These are phyloP conservation scores for Dolichotis patagonum DNA, from an alignment of 2,113 vertebrate genomes.

Conservation along the genomic window DNA sequence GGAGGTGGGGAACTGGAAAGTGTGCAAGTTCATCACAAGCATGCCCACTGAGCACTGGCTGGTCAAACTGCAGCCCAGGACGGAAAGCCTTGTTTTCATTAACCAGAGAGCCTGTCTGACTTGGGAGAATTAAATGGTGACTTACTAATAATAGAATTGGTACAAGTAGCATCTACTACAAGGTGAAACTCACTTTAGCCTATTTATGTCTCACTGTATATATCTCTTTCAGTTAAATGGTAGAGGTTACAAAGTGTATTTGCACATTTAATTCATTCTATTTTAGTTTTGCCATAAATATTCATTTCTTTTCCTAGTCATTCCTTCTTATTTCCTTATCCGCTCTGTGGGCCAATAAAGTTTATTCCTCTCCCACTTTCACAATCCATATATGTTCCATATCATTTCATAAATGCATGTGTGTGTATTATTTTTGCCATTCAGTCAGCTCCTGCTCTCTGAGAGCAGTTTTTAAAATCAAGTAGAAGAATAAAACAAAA, in stretches of 20 bases:
- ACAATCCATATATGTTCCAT: slow-evolving; percentile 80
- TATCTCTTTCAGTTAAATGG: slow-evolving; percentile 65
- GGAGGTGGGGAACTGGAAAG: slow-evolving; percentile 97
- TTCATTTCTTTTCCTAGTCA: slow-evolving; percentile 51
- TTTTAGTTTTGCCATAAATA: slow-evolving; percentile 79
- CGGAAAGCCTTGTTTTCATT: slow-evolving; percentile 83
- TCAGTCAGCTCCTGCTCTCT: slow-evolving; percentile 62
- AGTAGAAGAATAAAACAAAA: background rate
- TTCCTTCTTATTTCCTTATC: background rate
- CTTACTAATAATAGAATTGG: slow-evolving; percentile 77
- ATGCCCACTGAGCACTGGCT: slow-evolving; percentile 88
- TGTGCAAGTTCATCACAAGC: slow-evolving; percentile 90
- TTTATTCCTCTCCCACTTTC: slow-evolving; percentile 80
- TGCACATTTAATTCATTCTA: slow-evolving; percentile 83
- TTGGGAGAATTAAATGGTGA: slow-evolving; percentile 76
- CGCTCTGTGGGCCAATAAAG: slow-evolving; percentile 88
- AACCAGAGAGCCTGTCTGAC: slow-evolving; percentile 82
- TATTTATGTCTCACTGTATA: slow-evolving; percentile 66
- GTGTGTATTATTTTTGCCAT: slow-evolving; percentile 83
- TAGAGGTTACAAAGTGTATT: slow-evolving; percentile 78
- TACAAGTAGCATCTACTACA: slow-evolving; percentile 72
- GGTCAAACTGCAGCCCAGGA: slow-evolving; percentile 82
- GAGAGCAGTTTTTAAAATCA: slow-evolving; percentile 55
- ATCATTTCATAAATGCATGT: slow-evolving; percentile 83
- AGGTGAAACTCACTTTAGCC: slow-evolving; percentile 75